These are phyloP conservation scores for Laothoe populi DNA, from an alignment of 2,888 invertebrate genomes.

Conservation along the genomic window DNA sequence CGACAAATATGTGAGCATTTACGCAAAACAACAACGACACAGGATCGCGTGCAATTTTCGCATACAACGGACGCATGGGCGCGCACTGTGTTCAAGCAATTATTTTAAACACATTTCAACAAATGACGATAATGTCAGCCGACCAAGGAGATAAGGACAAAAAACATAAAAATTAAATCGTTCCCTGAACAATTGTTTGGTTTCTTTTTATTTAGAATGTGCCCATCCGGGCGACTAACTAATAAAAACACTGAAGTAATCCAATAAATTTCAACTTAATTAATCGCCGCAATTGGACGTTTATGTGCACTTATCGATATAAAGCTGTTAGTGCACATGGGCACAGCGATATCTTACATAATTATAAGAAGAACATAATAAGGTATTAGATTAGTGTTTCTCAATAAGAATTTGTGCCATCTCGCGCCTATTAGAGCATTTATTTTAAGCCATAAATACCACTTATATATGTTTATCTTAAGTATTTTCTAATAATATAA, in stretches of 20 bases:
- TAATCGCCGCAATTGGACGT: constrained; percentile 18
- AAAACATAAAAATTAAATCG: constrained; percentile 62
- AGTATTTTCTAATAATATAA: constrained; percentile 24
- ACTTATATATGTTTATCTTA: constrained; percentile 11
- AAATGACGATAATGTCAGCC: constrained; percentile 82
- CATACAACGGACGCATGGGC: constrained; percentile 73
- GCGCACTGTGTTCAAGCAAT: constrained; percentile 75
- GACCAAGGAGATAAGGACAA: constrained; percentile 68
- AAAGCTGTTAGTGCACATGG: constrained; percentile 2
- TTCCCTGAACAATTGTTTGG: constrained; percentile 66
- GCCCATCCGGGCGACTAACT: constrained; percentile 33
- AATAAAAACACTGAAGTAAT: constrained; percentile 19
- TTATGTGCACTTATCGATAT: constrained; percentile 19
- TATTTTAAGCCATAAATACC: constrained; percentile 5
- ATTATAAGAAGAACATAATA: constrained; percentile 1
- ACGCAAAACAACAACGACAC: constrained; percentile 66
- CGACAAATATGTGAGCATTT: constrained; percentile 83
- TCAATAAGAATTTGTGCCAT: not conserved
- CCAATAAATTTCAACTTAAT: constrained; percentile 21
- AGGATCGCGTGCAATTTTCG: constrained; percentile 80
- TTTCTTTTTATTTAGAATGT: constrained; percentile 51
- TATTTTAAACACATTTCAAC: constrained; percentile 85
- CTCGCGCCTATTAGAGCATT: not conserved
- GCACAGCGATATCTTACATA: not conserved
- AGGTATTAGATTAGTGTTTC: not conserved